Evolutionary conservation across 2,888 invertebrate genomes (phyloP).

Genomic region (Melanchra persicariae): DNA sequence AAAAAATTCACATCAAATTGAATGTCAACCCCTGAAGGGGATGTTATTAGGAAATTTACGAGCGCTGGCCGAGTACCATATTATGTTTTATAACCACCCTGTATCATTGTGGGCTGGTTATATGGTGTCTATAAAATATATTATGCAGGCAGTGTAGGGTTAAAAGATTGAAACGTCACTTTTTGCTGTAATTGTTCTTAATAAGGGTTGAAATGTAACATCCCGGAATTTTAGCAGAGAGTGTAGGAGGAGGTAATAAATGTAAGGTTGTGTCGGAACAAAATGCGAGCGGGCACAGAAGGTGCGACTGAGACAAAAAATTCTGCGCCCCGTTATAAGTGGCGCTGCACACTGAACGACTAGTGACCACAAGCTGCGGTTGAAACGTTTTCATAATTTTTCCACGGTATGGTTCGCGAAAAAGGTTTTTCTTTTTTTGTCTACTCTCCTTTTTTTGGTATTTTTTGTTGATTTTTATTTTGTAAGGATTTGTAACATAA

Average conservation of each 20-base stretch:
- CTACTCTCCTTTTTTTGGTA: not conserved
- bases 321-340: not conserved
- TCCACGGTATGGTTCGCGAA: not conserved
- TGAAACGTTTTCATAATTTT: not conserved
- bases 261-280: slow-evolving; percentile 12
- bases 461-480: not conserved
- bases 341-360: not conserved
- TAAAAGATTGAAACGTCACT: slow-evolving; percentile 66
- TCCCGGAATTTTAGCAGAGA: slow-evolving; percentile 37
- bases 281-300: not conserved
- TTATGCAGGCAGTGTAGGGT: slow-evolving; percentile 60
- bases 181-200: slow-evolving; percentile 60
- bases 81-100: slow-evolving; percentile 70
- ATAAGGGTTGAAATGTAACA: slow-evolving; percentile 52
- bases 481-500: not conserved
- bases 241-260: slow-evolving; percentile 31
- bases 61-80: slow-evolving; percentile 64
- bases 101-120: slow-evolving; percentile 66
- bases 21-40: slow-evolving; percentile 67
- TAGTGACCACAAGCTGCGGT: not conserved
- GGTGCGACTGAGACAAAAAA: slow-evolving; percentile 5
- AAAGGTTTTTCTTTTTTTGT: not conserved
- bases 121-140: slow-evolving; percentile 69
- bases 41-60: slow-evolving; percentile 73
- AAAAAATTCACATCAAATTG: slow-evolving; percentile 71